Evolutionary conservation across 2,797 vertebrate genomes (phyloP), one percentile per base, ranked within the genome.

Genomic region (Onychomys leucogaster): DNA sequence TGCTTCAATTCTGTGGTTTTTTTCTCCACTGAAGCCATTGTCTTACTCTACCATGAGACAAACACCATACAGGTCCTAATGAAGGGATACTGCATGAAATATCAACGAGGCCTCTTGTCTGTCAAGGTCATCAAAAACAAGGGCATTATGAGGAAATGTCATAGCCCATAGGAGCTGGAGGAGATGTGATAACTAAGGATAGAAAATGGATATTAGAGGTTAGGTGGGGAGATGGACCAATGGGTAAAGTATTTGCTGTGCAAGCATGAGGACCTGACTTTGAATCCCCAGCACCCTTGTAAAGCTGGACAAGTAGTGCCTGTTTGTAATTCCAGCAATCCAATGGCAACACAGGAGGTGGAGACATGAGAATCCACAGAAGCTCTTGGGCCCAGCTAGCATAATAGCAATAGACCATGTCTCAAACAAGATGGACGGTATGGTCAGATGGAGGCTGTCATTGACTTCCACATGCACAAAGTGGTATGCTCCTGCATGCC

Each of bases 61-160:
- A 91, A 25, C 29, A 21, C 5, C 61, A 57, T 63, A 25, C 29
- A 90, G 59, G 55, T 16, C 37, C 49, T 25, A 75, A 78, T 49
- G 12, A 34, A 52, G 84, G 69, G 71, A 67, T n/a, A 34, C 41
- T 90, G 49, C n/a, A 67, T 78, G 81, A 81, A 85, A 59, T 73
- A 69, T 67, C 11, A 19, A n/a, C 17, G 37, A 59, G 52, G 5
- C 17, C 11, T 80, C 49, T 78, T 81, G 67, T 77, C 23, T 55
- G 43, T 52, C 88, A 94, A 95, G 85, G 95, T 91, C 81, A 82
- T 19, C 3, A 81, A 63, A 94, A 67, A 75, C 69, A 91, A 83
- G 52, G 67, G 52, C 71, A 89, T 34, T 69, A 63, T 25, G 37
- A 80, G 81, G 84, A 91, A 69, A 46, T 52, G 75, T 73, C 49